Conservation (phyloP, 2,888 invertebrate genomes). For the Acleris laterana region DNA sequence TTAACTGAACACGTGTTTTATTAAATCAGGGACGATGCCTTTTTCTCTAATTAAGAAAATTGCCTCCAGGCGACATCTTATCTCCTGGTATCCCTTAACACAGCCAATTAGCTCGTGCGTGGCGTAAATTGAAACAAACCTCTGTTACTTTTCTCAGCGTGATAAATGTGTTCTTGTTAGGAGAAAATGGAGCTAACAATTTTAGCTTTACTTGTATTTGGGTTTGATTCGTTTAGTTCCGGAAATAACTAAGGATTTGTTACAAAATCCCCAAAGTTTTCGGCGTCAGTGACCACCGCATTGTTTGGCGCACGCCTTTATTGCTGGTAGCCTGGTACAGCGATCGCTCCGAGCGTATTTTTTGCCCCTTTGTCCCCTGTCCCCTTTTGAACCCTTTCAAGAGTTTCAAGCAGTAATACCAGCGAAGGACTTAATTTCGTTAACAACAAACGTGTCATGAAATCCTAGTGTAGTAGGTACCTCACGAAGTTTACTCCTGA, state of each 20-base stretch:
- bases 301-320: constrained; percentile 4
- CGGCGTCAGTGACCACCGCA: background rate
- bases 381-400: constrained; percentile 12
- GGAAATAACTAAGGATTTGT: too few relatives aligned
- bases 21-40: background rate
- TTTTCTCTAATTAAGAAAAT: constrained; percentile 20
- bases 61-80: constrained; percentile 8
- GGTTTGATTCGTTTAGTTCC: too few relatives aligned
- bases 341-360: background rate
- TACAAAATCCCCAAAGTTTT: constrained; percentile 4
- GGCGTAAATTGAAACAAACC: constrained; percentile 1
- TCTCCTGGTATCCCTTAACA: constrained; percentile 10
- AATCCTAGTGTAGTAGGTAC: background rate
- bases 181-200: too few relatives aligned
- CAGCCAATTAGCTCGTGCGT: background rate
- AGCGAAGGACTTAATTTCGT: background rate
- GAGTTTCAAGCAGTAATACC: background rate
- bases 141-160: background rate
- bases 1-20: background rate
- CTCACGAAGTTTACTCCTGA: background rate
- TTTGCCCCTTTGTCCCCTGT: constrained; percentile 4
- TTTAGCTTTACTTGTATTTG: too few relatives aligned
- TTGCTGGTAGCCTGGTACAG: constrained; percentile 5
- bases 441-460: background rate
- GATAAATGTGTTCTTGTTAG: too few relatives aligned